Evolutionary conservation across 2,797 vertebrate genomes (phyloP).

Genomic region (Oryzias sinensis): DNA sequence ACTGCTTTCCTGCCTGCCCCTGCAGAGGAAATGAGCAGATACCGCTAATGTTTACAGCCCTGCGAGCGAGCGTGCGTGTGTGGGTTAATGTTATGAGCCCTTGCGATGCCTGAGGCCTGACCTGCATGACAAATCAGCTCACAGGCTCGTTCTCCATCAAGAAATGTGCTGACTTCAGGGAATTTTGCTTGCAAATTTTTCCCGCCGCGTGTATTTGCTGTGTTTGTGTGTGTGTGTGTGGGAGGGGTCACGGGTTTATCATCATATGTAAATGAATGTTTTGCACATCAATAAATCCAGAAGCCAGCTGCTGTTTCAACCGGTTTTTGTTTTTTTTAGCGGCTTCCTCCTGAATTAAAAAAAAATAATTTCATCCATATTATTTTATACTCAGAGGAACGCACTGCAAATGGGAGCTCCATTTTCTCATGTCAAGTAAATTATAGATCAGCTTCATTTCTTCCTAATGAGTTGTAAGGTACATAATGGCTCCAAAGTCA

Average conservation of each 20-base stretch:
- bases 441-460: slow-evolving; percentile 46
- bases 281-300: slow-evolving; percentile 30
- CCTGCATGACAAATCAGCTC: slow-evolving; percentile 59
- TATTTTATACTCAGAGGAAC: neutral
- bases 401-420: slow-evolving; percentile 20
- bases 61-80: slow-evolving; percentile 25
- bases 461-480: slow-evolving; percentile 32
- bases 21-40: slow-evolving; percentile 67
- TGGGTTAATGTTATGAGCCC: slow-evolving; percentile 42
- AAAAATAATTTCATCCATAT: neutral
- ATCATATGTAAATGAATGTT: slow-evolving; percentile 24
- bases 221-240: slow-evolving; percentile 11
- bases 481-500: slow-evolving; percentile 9
- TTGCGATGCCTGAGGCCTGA: slow-evolving; percentile 55
- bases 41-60: slow-evolving; percentile 71
- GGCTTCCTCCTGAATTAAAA: neutral
- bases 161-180: slow-evolving; percentile 63
- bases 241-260: slow-evolving; percentile 10
- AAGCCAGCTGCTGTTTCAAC: slow-evolving; percentile 20
- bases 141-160: slow-evolving; percentile 39
- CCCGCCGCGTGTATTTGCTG: slow-evolving; percentile 22
- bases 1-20: slow-evolving; percentile 48
- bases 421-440: slow-evolving; percentile 38
- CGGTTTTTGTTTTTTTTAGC: slow-evolving; percentile 1
- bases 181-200: slow-evolving; percentile 36